phyloP scores from a whole-genome alignment of 2,888 invertebrate genomes.

The Galeopsomyia nigrocyanea region DNA sequence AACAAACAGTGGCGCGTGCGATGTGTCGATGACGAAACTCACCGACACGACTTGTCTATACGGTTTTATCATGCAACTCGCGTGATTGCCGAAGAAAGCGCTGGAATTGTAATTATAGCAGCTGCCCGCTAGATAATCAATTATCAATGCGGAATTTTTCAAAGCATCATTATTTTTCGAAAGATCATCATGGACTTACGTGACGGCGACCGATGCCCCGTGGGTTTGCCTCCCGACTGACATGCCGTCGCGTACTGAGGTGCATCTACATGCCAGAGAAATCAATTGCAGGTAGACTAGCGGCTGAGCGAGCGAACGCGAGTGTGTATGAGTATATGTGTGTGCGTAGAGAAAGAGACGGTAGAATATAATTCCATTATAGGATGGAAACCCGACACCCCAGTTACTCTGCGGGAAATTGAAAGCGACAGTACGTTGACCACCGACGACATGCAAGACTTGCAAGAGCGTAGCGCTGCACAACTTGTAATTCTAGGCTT shows the following conservation, averaged over 20 bases:
- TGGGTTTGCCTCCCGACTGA: slow-evolving; percentile 16
- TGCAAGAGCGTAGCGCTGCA: not conserved
- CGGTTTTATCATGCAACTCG: too few relatives aligned
- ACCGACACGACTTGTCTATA: not conserved
- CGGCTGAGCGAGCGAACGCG: not conserved
- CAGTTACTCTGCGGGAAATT: slow-evolving; percentile 30
- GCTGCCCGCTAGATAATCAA: not conserved
- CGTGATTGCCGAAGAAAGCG: too few relatives aligned
- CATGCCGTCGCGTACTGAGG: slow-evolving; percentile 44
- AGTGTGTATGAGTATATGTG: slow-evolving; percentile 7
- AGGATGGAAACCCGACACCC: slow-evolving; percentile 64
- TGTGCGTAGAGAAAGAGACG: slow-evolving; percentile 27
- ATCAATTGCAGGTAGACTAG: slow-evolving; percentile 52
- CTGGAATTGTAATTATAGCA: too few relatives aligned
- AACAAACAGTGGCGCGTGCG: not conserved
- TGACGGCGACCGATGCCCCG: not conserved
- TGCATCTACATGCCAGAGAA: slow-evolving; percentile 50
- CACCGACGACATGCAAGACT: not conserved
- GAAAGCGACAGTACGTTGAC: slow-evolving; percentile 29
- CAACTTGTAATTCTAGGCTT: not conserved
- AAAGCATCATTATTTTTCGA: not conserved
- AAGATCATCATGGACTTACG: too few relatives aligned
- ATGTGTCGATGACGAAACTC: slow-evolving; percentile 2
- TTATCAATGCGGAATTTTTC: slow-evolving; percentile 12
- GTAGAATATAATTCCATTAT: slow-evolving; percentile 64